phyloP scores from a whole-genome alignment of 2,888 invertebrate genomes.

The Lochmaea capreae region DNA sequence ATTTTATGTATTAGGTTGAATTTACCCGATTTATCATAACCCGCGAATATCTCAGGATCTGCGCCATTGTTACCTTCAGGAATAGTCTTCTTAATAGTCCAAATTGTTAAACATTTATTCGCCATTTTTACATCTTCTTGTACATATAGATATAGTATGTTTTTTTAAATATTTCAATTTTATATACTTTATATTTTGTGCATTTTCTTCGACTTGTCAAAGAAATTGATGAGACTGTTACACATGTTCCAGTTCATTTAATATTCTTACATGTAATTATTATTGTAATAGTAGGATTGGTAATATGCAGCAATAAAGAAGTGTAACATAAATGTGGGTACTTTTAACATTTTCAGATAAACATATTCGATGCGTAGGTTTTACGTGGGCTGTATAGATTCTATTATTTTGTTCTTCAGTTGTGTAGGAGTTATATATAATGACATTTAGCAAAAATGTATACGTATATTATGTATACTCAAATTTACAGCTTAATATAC shows the following conservation, averaged over 20 bases:
- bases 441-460: conserved; percentile 44
- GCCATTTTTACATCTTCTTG: no score
- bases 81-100: no score
- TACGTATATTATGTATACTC: conserved; percentile 24
- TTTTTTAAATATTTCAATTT: no score
- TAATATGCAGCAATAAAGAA: conserved; percentile 52
- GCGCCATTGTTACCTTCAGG: no score
- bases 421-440: conserved; percentile 56
- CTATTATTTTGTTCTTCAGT: conserved; percentile 58
- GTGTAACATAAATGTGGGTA: conserved; percentile 52
- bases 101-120: no score
- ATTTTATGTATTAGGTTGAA: background rate
- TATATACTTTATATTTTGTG: background rate
- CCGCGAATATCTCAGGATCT: no score
- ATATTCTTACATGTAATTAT: conserved; percentile 42
- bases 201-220: background rate
- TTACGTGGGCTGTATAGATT: conserved; percentile 56
- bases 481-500: conserved; percentile 13
- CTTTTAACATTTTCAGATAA: conserved; percentile 55
- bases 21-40: no score
- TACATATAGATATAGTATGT: no score
- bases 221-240: conserved; percentile 25
- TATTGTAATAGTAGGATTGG: conserved; percentile 50
- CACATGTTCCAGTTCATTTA: conserved; percentile 41
- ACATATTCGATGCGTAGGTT: conserved; percentile 54